Percentiles rank a stretch among this genome's conserved stretches.
phyloP scores from a whole-genome alignment of 2,888 invertebrate species.

The Hirtodrosophila histrioides region DNA sequence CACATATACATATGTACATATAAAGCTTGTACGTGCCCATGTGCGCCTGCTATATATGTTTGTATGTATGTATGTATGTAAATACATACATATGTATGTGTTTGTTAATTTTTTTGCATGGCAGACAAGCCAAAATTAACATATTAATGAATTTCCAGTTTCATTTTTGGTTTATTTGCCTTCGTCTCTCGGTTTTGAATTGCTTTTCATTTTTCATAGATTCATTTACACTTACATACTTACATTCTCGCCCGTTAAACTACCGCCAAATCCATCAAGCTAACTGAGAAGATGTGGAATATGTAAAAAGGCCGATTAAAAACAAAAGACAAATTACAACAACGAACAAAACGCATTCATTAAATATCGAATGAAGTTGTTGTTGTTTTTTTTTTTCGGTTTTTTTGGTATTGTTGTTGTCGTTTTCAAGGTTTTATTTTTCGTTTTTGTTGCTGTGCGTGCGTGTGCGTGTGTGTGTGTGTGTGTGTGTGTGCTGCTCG shows the following conservation, averaged over 20 bases:
- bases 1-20: not conserved
- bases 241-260: slow-evolving; percentile 12
- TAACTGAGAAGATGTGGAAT: slow-evolving; percentile 16
- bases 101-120: slow-evolving; percentile 43
- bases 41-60: slow-evolving; percentile 28
- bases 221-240: not conserved
- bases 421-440: slow-evolving; percentile 58
- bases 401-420: slow-evolving; percentile 43
- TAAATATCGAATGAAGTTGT: slow-evolving; percentile 64
- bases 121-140: slow-evolving; percentile 61
- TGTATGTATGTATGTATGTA: slow-evolving; percentile 11
- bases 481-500: slow-evolving; percentile 24
- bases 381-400: slow-evolving; percentile 25
- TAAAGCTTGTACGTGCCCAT: slow-evolving; percentile 39
- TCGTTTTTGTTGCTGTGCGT: slow-evolving; percentile 42
- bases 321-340: slow-evolving; percentile 25
- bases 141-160: slow-evolving; percentile 78
- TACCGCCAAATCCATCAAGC: slow-evolving; percentile 50
- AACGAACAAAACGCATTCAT: slow-evolving; percentile 59
- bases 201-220: slow-evolving; percentile 38
- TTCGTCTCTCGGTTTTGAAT: slow-evolving; percentile 30
- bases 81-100: not conserved
- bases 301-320: slow-evolving; percentile 22
- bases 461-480: slow-evolving; percentile 18
- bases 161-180: slow-evolving; percentile 46